phyloP scores from a whole-genome alignment of 2,113 vertebrate species.

The Cryptotis parvus region DNA sequence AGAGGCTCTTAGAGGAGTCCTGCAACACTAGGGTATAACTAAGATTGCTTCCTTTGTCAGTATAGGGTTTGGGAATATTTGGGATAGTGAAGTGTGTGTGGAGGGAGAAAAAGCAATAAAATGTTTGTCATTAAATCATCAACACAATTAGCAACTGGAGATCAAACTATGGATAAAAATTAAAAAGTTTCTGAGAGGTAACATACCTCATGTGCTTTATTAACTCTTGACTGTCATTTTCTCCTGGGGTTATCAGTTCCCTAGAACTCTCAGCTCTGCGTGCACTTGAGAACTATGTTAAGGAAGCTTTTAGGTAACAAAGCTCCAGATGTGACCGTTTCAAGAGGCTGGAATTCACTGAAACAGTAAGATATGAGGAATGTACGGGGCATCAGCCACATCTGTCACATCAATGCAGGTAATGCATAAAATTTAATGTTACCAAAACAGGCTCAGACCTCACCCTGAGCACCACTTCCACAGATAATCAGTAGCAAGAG shows the following conservation, averaged over 20 bases:
- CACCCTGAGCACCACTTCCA: neutral
- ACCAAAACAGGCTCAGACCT: neutral
- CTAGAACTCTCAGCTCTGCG: neutral
- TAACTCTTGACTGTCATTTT: neutral
- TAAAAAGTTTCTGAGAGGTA: neutral
- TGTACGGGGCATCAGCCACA: neutral
- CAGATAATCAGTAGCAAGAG: neutral
- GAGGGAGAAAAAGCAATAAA: too few species aligned
- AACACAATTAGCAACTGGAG: too few species aligned
- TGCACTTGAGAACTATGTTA: neutral
- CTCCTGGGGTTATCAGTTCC: neutral
- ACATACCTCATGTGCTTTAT: neutral
- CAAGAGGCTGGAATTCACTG: neutral
- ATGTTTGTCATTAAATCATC: too few species aligned
- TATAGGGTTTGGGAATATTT: too few species aligned
- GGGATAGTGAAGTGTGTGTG: too few species aligned
- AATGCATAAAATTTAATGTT: neutral
- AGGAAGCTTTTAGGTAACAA: neutral
- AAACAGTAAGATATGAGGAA: neutral
- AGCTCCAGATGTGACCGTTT: too few species aligned
- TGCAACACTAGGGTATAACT: neutral
- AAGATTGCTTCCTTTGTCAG: neutral
- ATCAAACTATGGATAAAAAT: too few species aligned
- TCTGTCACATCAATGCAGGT: neutral
- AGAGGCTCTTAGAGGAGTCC: too few species aligned